Conservation (phyloP, 1,140 invertebrate genomes). For the Fopius arisanus region DNA sequence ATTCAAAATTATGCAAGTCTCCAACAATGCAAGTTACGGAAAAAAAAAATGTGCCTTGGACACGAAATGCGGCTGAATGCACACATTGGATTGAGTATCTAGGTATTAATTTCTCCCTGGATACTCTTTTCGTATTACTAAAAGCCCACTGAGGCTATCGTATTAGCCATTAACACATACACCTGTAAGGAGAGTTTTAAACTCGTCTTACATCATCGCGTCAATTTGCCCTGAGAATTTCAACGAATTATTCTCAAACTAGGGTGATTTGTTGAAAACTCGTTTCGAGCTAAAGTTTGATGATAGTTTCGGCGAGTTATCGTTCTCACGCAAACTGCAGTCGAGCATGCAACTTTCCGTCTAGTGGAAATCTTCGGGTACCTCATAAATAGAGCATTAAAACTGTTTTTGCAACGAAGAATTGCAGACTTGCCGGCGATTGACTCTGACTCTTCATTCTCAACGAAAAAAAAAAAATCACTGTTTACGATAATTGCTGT, state of each 20-base stretch:
- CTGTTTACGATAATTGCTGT: no score
- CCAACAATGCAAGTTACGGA: neutral
- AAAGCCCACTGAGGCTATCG: neutral
- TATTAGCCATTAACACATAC: neutral
- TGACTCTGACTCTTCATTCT: no score
- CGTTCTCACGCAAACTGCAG: neutral
- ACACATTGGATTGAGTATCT: neutral
- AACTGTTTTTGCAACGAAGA: neutral
- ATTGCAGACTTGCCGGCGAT: neutral
- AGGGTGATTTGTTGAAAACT: constrained; percentile 11
- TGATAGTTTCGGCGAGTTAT: neutral
- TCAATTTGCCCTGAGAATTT: neutral
- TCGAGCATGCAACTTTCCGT: neutral
- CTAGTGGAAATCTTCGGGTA: neutral
- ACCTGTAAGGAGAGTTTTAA: neutral
- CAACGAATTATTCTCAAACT: neutral
- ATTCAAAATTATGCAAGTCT: no score
- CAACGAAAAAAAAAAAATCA: no score
- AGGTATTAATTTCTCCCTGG: neutral
- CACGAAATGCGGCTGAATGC: neutral
- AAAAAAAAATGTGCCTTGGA: neutral
- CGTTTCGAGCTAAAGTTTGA: neutral
- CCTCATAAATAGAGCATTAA: neutral
- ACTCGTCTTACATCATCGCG: neutral
- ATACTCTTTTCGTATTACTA: neutral